phyloP scores from a whole-genome alignment of 2,113 vertebrate species.

The Pluvialis apricaria region DNA sequence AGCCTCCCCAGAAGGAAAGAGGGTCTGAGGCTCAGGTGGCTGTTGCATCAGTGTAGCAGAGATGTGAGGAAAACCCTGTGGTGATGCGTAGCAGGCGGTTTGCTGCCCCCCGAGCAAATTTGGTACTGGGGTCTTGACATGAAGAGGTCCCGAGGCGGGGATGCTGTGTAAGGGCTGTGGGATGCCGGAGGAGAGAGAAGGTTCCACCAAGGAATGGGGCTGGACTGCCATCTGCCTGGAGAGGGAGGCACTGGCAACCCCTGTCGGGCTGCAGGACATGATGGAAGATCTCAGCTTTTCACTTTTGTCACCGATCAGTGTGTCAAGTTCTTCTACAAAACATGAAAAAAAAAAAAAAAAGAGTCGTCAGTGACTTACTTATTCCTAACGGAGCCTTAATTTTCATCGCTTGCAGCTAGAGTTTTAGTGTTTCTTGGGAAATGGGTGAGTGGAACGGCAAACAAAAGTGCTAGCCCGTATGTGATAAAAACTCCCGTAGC shows the following conservation, averaged over 20 bases:
- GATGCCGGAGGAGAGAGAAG: conserved; percentile 54
- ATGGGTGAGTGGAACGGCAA: neutral
- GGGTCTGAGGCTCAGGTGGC: conserved; percentile 46
- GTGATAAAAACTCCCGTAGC: neutral
- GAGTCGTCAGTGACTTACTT: neutral
- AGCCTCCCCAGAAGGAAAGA: conserved; percentile 66
- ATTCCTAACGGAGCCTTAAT: neutral
- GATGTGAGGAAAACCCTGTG: conserved; percentile 74
- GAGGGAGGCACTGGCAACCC: conserved; percentile 29
- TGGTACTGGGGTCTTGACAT: conserved; percentile 64
- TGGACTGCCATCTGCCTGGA: conserved; percentile 65
- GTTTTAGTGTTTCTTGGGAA: neutral
- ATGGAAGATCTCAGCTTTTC: conserved; percentile 76
- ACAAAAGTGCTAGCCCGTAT: fast-evolving
- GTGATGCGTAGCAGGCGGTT: conserved; percentile 60
- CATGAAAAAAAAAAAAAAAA: neutral
- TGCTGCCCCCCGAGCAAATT: conserved; percentile 51
- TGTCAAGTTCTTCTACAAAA: conserved; percentile 88
- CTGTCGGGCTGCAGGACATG: conserved; percentile 58
- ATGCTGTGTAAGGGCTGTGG: conserved; percentile 50
- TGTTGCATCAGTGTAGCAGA: conserved; percentile 72
- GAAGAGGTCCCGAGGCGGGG: conserved; percentile 43
- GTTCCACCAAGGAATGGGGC: neutral
- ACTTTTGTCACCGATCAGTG: conserved; percentile 82
- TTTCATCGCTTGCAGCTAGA: neutral